Evolutionary conservation across 2,888 invertebrate genomes (phyloP).

Genomic region (Mayetiola destructor): DNA sequence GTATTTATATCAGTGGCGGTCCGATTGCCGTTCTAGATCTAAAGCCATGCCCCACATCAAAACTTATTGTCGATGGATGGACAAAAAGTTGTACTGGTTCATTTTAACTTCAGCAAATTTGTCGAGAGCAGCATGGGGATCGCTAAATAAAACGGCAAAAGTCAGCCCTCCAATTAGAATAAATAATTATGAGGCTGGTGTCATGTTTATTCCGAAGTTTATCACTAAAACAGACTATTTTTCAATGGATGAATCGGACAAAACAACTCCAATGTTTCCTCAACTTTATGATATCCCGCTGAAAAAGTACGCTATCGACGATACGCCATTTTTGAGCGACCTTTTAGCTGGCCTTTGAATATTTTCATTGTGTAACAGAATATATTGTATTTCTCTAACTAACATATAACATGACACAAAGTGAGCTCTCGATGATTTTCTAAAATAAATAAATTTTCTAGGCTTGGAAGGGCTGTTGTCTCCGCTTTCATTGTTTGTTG

Average conservation of each 20-base stretch:
- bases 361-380: too few relatives aligned
- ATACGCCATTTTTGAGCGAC: slow-evolving; percentile 55
- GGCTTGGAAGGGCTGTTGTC: too few relatives aligned
- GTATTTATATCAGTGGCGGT: slow-evolving; percentile 73
- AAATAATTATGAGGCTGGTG: slow-evolving; percentile 82
- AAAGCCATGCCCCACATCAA: slow-evolving; percentile 93
- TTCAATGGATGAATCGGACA: slow-evolving; percentile 34
- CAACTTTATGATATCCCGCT: slow-evolving; percentile 75
- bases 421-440: too few relatives aligned
- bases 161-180: slow-evolving; percentile 48
- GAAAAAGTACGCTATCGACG: slow-evolving; percentile 49
- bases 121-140: slow-evolving; percentile 96
- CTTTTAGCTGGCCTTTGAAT: too few relatives aligned
- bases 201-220: slow-evolving; percentile 70
- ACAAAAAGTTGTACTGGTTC: slow-evolving; percentile 56
- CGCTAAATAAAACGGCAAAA: slow-evolving; percentile 41
- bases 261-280: slow-evolving; percentile 38
- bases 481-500: too few relatives aligned
- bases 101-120: slow-evolving; percentile 85
- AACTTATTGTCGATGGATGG: slow-evolving; percentile 64
- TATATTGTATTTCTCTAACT: too few relatives aligned
- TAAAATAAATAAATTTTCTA: too few relatives aligned
- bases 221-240: slow-evolving; percentile 45
- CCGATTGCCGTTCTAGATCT: slow-evolving; percentile 50
- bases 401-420: too few relatives aligned